Percentiles rank a stretch among this genome's conserved stretches.
Conservation (phyloP, 1,140 invertebrate genomes). For the Manduca sexta region DNA sequence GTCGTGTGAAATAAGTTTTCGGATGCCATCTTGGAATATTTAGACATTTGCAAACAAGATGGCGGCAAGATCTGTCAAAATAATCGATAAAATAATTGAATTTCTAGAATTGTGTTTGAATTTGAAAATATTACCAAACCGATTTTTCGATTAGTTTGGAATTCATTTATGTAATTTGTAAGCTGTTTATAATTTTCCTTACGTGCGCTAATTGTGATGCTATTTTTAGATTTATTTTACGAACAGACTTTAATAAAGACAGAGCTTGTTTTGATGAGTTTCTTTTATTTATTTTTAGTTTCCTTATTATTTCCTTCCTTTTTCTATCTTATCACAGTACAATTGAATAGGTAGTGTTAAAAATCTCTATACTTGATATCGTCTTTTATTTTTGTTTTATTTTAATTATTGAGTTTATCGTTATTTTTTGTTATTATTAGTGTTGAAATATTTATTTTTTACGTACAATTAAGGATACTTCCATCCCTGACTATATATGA, state of each 20-base stretch:
- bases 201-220: slow-evolving; percentile 52
- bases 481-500: too few relatives aligned
- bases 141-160: slow-evolving; percentile 1
- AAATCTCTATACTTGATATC: too few relatives aligned
- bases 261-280: slow-evolving; percentile 38
- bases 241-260: slow-evolving; percentile 60
- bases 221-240: slow-evolving; percentile 61
- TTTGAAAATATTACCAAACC: too few relatives aligned
- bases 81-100: not conserved
- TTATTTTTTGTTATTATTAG: too few relatives aligned
- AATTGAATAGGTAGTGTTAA: too few relatives aligned
- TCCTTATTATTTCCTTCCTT: slow-evolving; percentile 14
- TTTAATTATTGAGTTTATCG: too few relatives aligned
- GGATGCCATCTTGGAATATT: too few relatives aligned
- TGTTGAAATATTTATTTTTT: too few relatives aligned
- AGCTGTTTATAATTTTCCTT: slow-evolving; percentile 32
- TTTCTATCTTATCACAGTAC: too few relatives aligned
- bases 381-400: too few relatives aligned
- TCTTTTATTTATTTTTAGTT: slow-evolving; percentile 32
- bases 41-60: not conserved
- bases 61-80: not conserved
- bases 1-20: slow-evolving; percentile 1
- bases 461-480: too few relatives aligned
- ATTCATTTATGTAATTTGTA: slow-evolving; percentile 36
- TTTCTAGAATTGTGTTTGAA: not conserved